These are phyloP conservation scores for Larimichthys crocea DNA, from an alignment of 2,113 vertebrate genomes.

Conservation along the genomic window DNA sequence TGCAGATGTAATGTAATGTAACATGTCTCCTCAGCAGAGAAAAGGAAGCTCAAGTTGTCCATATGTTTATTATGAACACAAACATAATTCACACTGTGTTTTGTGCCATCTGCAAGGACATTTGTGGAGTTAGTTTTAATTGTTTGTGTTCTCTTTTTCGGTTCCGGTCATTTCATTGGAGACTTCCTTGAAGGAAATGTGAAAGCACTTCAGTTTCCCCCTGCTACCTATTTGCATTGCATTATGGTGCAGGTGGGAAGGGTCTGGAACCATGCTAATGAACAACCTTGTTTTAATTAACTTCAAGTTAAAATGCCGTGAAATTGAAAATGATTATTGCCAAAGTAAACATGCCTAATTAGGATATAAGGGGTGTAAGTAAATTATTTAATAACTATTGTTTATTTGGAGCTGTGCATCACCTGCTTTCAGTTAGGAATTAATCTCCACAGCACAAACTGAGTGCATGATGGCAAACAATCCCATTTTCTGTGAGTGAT, in stretches of 20 bases:
- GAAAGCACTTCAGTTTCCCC: constrained; percentile 59
- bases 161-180: constrained; percentile 51
- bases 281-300: constrained; percentile 86
- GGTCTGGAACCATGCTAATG: constrained; percentile 79
- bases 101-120: constrained; percentile 36
- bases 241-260: constrained; percentile 78
- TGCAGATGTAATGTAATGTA: constrained; percentile 12
- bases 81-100: constrained; percentile 27
- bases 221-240: constrained; percentile 74
- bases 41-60: constrained; percentile 4
- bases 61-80: not conserved
- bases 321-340: constrained; percentile 88
- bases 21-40: constrained; percentile 13
- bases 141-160: constrained; percentile 50
- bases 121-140: constrained; percentile 43
- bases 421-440: constrained; percentile 69
- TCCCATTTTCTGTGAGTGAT: constrained; percentile 42
- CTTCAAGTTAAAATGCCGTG: constrained; percentile 86
- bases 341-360: constrained; percentile 86
- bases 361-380: constrained; percentile 81
- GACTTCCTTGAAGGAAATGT: constrained; percentile 59
- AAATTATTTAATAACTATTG: constrained; percentile 83
- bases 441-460: constrained; percentile 56
- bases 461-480: constrained; percentile 35
- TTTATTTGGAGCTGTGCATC: constrained; percentile 80